Evolutionary conservation across 2,113 vertebrate species (phyloP), one percentile per base, ranked within the genome.

Genomic region (human): DNA sequence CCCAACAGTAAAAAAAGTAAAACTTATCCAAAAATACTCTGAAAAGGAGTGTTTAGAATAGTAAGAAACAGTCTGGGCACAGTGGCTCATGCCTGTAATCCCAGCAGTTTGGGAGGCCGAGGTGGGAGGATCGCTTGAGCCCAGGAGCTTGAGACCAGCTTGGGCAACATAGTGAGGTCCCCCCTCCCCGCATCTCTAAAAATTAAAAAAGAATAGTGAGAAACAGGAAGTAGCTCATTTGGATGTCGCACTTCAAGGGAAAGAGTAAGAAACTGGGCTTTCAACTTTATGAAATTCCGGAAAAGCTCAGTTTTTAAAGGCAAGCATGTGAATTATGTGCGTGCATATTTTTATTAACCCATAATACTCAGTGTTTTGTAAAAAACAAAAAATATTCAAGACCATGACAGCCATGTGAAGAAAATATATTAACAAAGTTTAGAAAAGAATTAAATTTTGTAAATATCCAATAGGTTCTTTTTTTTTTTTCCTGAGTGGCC

Each of bases 241-340:
- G 30, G 32, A 2, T 10, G 61, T 25, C 70, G 2, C 1, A 0
- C 20, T 6, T 9, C 27, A 79, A 50, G 55, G 43, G 30, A 80
- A 50, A 16, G 40, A 35, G n/a, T 0, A 12, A 40, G 72, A 38
- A 5, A 30, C 30, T 66, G 50, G 59, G 3, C 70, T 14, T 8
- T 14, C 20, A 13, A 18, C 13, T 14, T 2, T 6, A 1, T 23
- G 55, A 43, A 55, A 30, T 59, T 30, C 5, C 18, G 23, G 55
- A 35, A 17, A 50, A 45, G 52, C 45, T 68, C 0, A 0, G 25
- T 16, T 72, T 50, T 86, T 72, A 72, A 79, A 70, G 64, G n/a
- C 57, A 20, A 66, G 48, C 8, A 1, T 9, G 0, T 32, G 64
- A 43, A 12, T 35, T 61, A 1, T 35, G 23, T 43, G 38, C 66